Conservation (phyloP, 2,888 invertebrate species). For the Spisula solida region DNA sequence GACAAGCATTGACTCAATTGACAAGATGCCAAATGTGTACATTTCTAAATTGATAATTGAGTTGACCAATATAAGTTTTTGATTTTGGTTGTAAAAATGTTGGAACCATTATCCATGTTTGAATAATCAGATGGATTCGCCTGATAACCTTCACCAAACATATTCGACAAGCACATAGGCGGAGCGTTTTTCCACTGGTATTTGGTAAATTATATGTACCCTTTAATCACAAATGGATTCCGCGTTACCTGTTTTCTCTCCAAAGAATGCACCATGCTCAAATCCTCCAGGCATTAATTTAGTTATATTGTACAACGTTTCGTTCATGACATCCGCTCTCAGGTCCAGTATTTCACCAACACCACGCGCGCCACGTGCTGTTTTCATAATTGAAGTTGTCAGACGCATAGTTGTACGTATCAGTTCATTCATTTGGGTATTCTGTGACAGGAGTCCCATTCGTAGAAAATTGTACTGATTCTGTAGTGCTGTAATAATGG, state of each 20-base stretch:
- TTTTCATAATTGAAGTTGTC: constrained; percentile 73
- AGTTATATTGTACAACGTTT: constrained; percentile 67
- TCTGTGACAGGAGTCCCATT: constrained; percentile 79
- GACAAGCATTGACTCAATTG: too few relatives aligned
- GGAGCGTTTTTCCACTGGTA: too few relatives aligned
- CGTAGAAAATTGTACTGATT: constrained; percentile 83
- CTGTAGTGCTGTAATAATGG: constrained; percentile 74
- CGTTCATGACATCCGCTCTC: constrained; percentile 66
- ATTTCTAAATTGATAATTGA: too few relatives aligned
- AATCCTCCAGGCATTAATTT: constrained; percentile 72
- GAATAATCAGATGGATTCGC: too few relatives aligned
- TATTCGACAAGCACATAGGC: too few relatives aligned
- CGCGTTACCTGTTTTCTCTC: constrained; percentile 62
- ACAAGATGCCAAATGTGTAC: too few relatives aligned
- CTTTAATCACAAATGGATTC: too few relatives aligned
- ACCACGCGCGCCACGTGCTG: constrained; percentile 72
- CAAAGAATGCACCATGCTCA: constrained; percentile 68
- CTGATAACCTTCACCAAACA: too few relatives aligned
- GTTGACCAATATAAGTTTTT: too few relatives aligned
- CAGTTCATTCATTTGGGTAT: constrained; percentile 78
- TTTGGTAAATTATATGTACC: too few relatives aligned
- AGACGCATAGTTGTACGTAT: constrained; percentile 75
- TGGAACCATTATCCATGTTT: too few relatives aligned
- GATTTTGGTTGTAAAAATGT: too few relatives aligned
- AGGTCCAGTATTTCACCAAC: constrained; percentile 70